Conservation (phyloP, 2,888 invertebrate genomes). For the Torymus tubicola region DNA sequence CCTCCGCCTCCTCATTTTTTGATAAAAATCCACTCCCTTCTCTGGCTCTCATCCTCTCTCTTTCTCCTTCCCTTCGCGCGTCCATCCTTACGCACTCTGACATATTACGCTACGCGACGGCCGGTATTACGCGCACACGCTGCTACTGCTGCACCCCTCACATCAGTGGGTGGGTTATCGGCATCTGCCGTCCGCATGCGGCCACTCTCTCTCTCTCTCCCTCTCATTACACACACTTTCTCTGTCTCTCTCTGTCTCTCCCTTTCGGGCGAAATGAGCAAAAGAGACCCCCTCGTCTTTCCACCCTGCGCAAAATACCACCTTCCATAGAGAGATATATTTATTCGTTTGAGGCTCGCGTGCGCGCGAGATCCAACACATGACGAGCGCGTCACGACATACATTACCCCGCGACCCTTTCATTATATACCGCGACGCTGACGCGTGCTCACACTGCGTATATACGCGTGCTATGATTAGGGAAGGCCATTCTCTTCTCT, state of each 20-base stretch:
- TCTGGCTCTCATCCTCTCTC: background rate
- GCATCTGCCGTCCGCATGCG: slow-evolving; percentile 67
- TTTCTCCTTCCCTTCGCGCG: background rate
- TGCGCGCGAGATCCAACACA: slow-evolving; percentile 57
- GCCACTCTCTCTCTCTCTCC: slow-evolving; percentile 33
- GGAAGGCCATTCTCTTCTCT: background rate
- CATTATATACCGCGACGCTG: slow-evolving; percentile 24
- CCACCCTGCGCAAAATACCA: slow-evolving; percentile 49
- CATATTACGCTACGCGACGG: slow-evolving; percentile 28
- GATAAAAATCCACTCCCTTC: slow-evolving; percentile 12
- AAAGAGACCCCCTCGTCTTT: slow-evolving; percentile 25
- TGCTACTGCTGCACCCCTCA: slow-evolving; percentile 17
- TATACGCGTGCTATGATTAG: slow-evolving; percentile 29
- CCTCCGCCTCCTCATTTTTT: slow-evolving; percentile 5
- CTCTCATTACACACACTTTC: slow-evolving; percentile 43
- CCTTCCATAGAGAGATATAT: slow-evolving; percentile 42
- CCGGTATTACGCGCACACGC: slow-evolving; percentile 26
- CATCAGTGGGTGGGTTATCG: slow-evolving; percentile 61
- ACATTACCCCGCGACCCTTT: slow-evolving; percentile 47
- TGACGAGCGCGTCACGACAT: slow-evolving; percentile 65
- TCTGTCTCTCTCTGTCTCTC: slow-evolving; percentile 40
- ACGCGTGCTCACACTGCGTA: slow-evolving; percentile 7
- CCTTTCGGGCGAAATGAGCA: slow-evolving; percentile 35
- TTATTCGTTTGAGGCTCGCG: slow-evolving; percentile 45
- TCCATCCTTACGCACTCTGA: slow-evolving; percentile 25